These are phyloP conservation scores for Copidosoma aretas DNA, from an alignment of 2,888 invertebrate species.

Conservation along the genomic window DNA sequence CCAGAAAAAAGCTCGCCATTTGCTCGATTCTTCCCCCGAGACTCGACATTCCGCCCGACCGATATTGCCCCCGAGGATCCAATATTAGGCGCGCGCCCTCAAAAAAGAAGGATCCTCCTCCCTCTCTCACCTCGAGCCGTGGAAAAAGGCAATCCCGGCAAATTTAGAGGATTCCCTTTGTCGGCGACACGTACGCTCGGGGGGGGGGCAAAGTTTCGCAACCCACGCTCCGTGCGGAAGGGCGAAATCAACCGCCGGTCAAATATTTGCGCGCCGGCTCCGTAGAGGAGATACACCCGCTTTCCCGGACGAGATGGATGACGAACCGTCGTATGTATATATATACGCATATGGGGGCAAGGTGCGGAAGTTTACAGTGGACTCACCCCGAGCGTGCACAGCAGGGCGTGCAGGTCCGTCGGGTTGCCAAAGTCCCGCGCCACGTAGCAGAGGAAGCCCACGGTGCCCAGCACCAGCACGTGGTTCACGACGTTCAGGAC, in stretches of 20 bases:
- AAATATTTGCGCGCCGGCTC: too few species aligned
- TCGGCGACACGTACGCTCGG: not conserved
- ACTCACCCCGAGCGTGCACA: conserved; percentile 45
- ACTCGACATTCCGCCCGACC: too few species aligned
- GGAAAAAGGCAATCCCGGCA: too few species aligned
- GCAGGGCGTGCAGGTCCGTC: conserved; percentile 39
- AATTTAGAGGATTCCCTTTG: not conserved
- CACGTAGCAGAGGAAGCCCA: not conserved
- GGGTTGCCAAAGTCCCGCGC: conserved; percentile 25
- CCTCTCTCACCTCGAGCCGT: too few species aligned
- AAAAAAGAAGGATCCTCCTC: too few species aligned
- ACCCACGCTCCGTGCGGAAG: not conserved
- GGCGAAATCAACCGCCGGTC: not conserved
- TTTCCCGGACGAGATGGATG: not conserved
- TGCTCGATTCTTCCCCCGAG: too few species aligned
- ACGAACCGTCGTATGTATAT: too few species aligned
- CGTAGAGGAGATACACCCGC: not conserved
- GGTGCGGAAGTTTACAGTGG: not conserved
- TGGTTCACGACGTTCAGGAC: not conserved
- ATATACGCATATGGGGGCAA: not conserved
- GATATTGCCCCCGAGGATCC: too few species aligned
- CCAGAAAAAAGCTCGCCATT: too few species aligned
- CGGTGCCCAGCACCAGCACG: not conserved
- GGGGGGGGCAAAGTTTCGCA: not conserved
- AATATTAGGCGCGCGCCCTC: too few species aligned